Base-by-base conservation (phyloP, 2,888 invertebrate species). In the Dermolepida albohirtum region DNA sequence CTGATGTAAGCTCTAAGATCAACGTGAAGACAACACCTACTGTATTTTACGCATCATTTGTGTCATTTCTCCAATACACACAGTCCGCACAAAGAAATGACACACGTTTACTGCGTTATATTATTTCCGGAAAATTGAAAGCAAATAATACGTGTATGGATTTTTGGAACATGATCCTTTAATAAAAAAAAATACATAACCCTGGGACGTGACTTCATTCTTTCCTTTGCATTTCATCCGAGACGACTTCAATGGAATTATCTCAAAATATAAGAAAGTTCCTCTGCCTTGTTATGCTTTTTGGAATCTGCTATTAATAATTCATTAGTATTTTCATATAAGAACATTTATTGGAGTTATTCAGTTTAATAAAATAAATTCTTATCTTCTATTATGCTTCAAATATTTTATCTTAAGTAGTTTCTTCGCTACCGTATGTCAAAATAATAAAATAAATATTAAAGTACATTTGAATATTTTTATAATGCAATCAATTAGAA, bases 81-180 rank as follows among this genome's bases (percentile, higher is more conserved):
- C 12, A 8, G 51, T 29, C n/a, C 34, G 6, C 34, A 34, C 10
- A 34, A 29, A 27, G 22, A 52, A 52, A 29, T 52, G 51, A 14
- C 27, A 52, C 51, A 29, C 57, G 43, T 57, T 57, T 29, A 29
- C 57, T 57, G 14, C 47, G 43, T n/a, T 29, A 11, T 34, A 47
- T 47, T 62, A 62, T 62, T 62, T 59, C 34, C 59, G 34, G 59
- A 47, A 62, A 62, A 62, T 62, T 62, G 59, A 64, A 64, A 52
- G 54, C 49, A 57, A 59, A 66, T 66, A 66, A 59, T 66, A 66
- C 66, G 66, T 59, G 66, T 59, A 49, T 47, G 57, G 66, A 40
- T 57, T 66, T 51, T 59, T 59, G 27, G 59, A 59, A 59, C 66
- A 22, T 47, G 66, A 49, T 66, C 39, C 49, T 57, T 57, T 66